Evolutionary conservation across 2,888 invertebrate genomes (phyloP).

Genomic region (Chalcis sispes): DNA sequence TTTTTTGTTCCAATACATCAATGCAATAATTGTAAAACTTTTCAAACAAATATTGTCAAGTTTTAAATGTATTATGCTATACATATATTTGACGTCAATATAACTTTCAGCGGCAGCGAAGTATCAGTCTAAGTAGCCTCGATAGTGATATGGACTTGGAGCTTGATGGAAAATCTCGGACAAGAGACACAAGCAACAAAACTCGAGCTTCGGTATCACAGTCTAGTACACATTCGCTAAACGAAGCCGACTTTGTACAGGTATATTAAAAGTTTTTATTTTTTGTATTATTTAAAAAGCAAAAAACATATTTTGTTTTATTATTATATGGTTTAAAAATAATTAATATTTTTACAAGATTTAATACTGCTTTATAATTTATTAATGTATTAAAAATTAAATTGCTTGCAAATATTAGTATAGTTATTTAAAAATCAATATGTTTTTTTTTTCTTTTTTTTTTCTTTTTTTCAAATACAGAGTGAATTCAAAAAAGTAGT

Average conservation of each 20-base stretch:
- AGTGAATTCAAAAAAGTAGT: slow-evolving; percentile 82
- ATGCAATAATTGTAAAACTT: no score
- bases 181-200: slow-evolving; percentile 76
- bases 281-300: neutral
- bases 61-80: no score
- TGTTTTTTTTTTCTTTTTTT: neutral
- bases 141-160: slow-evolving; percentile 88
- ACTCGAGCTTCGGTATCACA: slow-evolving; percentile 72
- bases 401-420: neutral
- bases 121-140: slow-evolving; percentile 87
- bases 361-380: neutral
- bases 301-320: neutral
- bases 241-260: slow-evolving; percentile 89
- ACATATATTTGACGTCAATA: no score
- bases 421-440: no score
- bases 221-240: slow-evolving; percentile 87
- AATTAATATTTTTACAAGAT: neutral
- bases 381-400: neutral
- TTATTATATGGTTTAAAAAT: neutral
- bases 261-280: slow-evolving; percentile 74
- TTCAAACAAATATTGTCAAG: no score
- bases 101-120: slow-evolving; percentile 71
- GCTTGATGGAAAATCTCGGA: slow-evolving; percentile 77
- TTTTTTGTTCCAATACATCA: no score
- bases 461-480: slow-evolving; percentile 16